phyloP scores from a whole-genome alignment of 2,888 invertebrate species.

The Baronia brevicornis region DNA sequence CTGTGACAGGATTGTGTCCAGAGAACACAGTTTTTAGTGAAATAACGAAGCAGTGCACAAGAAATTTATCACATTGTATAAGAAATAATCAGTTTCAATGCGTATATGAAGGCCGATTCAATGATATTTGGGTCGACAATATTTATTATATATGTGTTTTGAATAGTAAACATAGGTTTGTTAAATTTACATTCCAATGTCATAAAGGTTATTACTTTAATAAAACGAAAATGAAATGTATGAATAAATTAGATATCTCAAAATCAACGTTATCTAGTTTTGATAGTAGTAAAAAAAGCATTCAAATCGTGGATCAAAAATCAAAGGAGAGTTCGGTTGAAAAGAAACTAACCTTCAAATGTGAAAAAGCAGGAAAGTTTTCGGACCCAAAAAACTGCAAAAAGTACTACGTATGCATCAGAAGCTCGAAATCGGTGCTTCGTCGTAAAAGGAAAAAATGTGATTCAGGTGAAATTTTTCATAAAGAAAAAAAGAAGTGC shows the following conservation, averaged over 20 bases:
- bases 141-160: conserved; percentile 60
- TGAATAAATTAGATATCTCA: conserved; percentile 19
- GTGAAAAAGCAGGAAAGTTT: conserved; percentile 48
- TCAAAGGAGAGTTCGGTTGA: conserved; percentile 16
- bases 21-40: conserved; percentile 60
- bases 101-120: conserved; percentile 51
- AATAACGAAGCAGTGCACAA: conserved; percentile 59
- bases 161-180: conserved; percentile 30
- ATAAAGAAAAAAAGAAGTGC: conserved; percentile 48
- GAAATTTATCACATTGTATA: conserved; percentile 60
- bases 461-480: conserved; percentile 53
- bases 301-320: conserved; percentile 8
- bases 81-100: conserved; percentile 67
- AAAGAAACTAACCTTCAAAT: conserved; percentile 31
- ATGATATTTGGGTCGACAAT: conserved; percentile 45
- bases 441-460: conserved; percentile 54
- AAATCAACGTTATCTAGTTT: conserved; percentile 25
- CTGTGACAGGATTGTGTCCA: conserved; percentile 49
- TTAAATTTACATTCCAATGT: conserved; percentile 56
- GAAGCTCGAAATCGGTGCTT: conserved; percentile 34
- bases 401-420: conserved; percentile 61
- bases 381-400: conserved; percentile 49
- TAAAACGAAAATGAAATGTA: conserved; percentile 42
- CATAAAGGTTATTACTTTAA: conserved; percentile 46
- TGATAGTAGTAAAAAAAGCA: conserved; percentile 19